Evolutionary conservation across 2,113 vertebrate species (phyloP).

Genomic region (Conger conger): DNA sequence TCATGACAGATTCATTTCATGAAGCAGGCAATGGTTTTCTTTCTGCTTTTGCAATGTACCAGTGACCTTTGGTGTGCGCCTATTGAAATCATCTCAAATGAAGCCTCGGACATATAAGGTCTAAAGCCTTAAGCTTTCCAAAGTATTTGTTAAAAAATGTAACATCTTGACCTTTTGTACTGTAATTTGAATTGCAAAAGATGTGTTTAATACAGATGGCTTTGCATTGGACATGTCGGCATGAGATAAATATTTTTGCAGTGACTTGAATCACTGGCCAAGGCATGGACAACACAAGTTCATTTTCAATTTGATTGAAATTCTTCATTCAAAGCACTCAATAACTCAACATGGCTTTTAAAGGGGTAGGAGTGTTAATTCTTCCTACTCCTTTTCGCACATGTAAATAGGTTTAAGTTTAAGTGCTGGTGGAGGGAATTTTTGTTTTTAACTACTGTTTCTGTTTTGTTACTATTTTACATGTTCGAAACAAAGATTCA

Average conservation of each 20-base stretch:
- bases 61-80: background rate
- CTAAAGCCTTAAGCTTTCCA: background rate
- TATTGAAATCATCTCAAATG: background rate
- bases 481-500: too few species aligned
- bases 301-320: background rate
- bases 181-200: background rate
- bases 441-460: too few species aligned
- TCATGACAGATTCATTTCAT: background rate
- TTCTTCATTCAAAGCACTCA: background rate
- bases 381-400: too few species aligned
- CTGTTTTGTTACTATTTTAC: too few species aligned
- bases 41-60: background rate
- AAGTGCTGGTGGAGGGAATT: too few species aligned
- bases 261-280: background rate
- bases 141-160: background rate
- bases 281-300: background rate
- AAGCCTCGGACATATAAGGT: background rate
- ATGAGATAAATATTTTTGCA: background rate
- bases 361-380: too few species aligned
- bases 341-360: background rate
- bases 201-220: background rate
- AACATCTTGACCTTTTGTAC: background rate
- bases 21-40: background rate
- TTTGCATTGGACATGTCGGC: background rate
- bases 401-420: too few species aligned